Evolutionary conservation across 2,888 invertebrate species (phyloP), one percentile per base, ranked within the genome.

Genomic region (Drosophila planitibia): DNA sequence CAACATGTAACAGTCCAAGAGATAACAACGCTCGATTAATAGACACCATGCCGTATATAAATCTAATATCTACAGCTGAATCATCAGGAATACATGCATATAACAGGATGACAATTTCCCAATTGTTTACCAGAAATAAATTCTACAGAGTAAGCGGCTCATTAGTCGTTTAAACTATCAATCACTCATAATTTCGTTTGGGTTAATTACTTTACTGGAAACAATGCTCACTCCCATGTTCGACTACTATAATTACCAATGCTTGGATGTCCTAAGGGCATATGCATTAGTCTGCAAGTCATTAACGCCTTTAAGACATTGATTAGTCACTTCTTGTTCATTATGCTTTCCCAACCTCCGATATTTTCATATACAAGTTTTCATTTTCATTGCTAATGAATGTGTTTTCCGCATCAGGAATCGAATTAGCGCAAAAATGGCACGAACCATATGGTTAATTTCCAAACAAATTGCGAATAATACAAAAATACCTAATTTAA

Each of bases 221-320:
- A 58, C 22, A 14, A 35, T 54, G 6, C 37, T 63, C 32, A 32
- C 66, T 71, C 59, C 51, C 76, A 71, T 65, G 0, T 32, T 37
- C 19, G 19, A 52, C 22, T 44, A 53, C 47, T n/a, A 51, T 53
- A 51, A 33, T 62, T 59, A 59, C 58, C 55, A 55, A 44, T 61
- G 52, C 10, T 57, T 25, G 22, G 16, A 51, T 65, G 68, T 71
- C 72, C 74, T 62, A 37, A 61, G 79, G 79, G 68, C 63, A 73
- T 74, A 74, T 83, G 74, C 81, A 87, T 85, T 88, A 74, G 72
- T 81, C 79, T 76, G 75, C 55, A 72, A 81, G 73, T 83, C 88
- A 85, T 85, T 88, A 85, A 68, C 52, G 67, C 41, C 70, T 60
- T 58, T 71, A 60, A 76, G 62, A 62, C 79, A 77, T 82, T 84